Base-by-base conservation (phyloP, 2,888 invertebrate genomes). In the Aphodius granarius region DNA sequence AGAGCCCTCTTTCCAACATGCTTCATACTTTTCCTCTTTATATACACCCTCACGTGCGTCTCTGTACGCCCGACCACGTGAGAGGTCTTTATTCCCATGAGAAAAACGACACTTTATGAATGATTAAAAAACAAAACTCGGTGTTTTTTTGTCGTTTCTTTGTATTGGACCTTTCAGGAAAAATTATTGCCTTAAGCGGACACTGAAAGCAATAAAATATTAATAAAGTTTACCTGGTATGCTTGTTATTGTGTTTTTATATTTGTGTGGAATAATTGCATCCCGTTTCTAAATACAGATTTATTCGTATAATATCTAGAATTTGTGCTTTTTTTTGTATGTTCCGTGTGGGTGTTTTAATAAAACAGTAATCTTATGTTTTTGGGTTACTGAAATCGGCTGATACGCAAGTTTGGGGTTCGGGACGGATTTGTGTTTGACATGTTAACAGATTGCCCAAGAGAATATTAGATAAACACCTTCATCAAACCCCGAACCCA, bases 1-100 rank as follows among this genome's bases (percentile, higher is more conserved):
- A 77, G 77, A 72, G 74, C 79, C 5, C 62, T 78, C 15, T 80
- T 77, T 73, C 80, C 80, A 6, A 65, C 71, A n/a, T 63, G 76
- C 13, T 80, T 75, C 66, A 21, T 78, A 22, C n/a, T 78, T 15
- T 80, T 80, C 75, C 71, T 77, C 62, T 70, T 78, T 63, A 73
- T 80, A 43, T 80, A 79, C 73, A 70, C 71, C 17, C 72, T 77
- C 20, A 75, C 77, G n/a, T 76, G 74, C 20, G 74, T 72, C 19
- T 74, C 76, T 15, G 43, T 43, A 13, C 43, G 43, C 13, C 6
- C 43, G 43, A 43, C 43, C 9, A 43, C 43, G 43, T 73, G 73
- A 66, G 63, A 64, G 64, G 72, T 72, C 22, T 23, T 23, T 19
- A 43, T 73, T 73, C 66, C 66, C 23, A 9, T 73, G 62, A 17